Conservation (phyloP, 2,888 invertebrate genomes). For the Seira musarum region DNA sequence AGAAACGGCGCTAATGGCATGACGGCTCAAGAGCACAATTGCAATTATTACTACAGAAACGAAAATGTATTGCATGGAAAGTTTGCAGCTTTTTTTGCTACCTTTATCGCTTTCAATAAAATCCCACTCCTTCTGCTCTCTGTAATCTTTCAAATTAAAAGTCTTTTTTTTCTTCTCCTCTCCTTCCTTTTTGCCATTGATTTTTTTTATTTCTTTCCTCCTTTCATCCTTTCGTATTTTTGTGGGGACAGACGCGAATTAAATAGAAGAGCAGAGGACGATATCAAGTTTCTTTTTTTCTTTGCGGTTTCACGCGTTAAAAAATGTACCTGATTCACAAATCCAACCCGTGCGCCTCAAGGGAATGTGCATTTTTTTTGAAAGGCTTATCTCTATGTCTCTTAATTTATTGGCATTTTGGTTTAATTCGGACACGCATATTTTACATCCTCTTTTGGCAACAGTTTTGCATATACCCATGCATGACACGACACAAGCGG, state of each 20-base stretch:
- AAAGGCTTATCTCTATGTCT: neutral
- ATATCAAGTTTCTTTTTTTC: neutral
- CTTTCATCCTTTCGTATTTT: neutral
- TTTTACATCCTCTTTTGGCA: neutral
- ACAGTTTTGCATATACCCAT: neutral
- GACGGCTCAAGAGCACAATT: neutral
- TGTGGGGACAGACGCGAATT: too few relatives aligned
- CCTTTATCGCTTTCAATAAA: neutral
- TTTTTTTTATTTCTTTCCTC: too few relatives aligned
- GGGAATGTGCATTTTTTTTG: neutral
- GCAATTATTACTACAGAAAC: too few relatives aligned
- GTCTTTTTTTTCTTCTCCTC: neutral
- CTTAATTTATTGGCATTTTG: neutral
- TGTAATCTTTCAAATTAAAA: neutral
- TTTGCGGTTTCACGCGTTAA: neutral
- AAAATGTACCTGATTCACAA: neutral
- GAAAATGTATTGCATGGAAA: neutral
- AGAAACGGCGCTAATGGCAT: neutral
- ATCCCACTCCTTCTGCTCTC: neutral
- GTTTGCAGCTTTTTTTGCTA: neutral
- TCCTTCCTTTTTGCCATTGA: neutral
- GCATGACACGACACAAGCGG: too few relatives aligned
- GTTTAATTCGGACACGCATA: neutral
- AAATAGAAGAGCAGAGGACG: neutral
- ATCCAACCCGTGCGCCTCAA: too few relatives aligned